These are phyloP conservation scores for Quadroppia sp. DNA, from an alignment of 2,888 invertebrate genomes.

Conservation along the genomic window DNA sequence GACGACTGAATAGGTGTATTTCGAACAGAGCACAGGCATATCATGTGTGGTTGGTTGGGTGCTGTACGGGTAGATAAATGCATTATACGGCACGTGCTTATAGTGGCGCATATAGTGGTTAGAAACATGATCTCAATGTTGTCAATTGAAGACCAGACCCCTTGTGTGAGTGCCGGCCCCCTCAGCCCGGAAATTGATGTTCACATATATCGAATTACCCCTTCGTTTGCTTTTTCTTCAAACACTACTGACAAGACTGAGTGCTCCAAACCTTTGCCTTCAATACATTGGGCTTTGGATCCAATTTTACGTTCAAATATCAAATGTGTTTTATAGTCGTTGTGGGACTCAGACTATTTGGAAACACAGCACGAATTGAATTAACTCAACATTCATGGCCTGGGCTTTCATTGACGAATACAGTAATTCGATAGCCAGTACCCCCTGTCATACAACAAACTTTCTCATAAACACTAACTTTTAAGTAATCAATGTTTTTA, in stretches of 20 bases:
- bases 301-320: constrained; percentile 22
- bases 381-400: not conserved
- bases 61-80: constrained; percentile 25
- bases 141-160: constrained; percentile 15
- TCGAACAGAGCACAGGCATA: not conserved
- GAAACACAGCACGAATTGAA: constrained; percentile 5
- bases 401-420: not conserved
- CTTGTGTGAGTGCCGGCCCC: not conserved
- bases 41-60: constrained; percentile 13
- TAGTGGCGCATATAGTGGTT: constrained; percentile 21
- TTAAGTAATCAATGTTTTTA: too few relatives aligned
- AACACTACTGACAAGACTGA: not conserved
- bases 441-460: not conserved
- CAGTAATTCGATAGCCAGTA: not conserved
- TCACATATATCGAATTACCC: constrained; percentile 1
- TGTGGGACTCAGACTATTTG: constrained; percentile 15
- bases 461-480: not conserved
- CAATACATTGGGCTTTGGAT: not conserved
- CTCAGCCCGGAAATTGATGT: constrained; percentile 27
- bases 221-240: constrained; percentile 21
- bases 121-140: constrained; percentile 1
- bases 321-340: constrained; percentile 27
- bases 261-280: not conserved
- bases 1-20: not conserved
- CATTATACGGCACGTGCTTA: constrained; percentile 28